Conservation (phyloP, 2,797 vertebrate species). For the Melanotaenia maccullochi region DNA sequence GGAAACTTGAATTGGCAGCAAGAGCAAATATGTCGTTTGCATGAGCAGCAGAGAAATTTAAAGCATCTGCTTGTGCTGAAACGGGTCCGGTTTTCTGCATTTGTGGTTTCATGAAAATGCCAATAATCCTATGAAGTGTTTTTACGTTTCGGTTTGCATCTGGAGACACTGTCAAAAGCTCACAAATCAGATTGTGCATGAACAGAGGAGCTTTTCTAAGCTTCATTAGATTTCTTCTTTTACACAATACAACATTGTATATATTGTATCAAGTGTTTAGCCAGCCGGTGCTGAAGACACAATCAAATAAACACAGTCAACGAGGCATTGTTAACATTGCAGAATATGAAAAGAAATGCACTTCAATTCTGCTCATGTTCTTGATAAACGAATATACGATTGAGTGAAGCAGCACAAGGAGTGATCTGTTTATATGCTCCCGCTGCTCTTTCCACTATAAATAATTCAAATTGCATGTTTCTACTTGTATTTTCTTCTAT, state of each 20-base stretch:
- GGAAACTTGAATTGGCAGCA: background rate
- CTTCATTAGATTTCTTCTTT: conserved; percentile 43
- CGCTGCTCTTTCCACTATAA: conserved; percentile 1
- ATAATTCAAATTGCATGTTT: background rate
- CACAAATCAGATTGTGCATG: conserved; percentile 39
- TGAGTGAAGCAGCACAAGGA: conserved; percentile 17
- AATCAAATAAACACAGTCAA: conserved; percentile 44
- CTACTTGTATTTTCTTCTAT: background rate
- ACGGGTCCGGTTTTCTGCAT: conserved; percentile 17
- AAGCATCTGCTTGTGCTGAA: background rate
- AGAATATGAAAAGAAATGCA: conserved; percentile 40
- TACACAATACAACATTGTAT: conserved; percentile 61
- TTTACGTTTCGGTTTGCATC: conserved; percentile 12
- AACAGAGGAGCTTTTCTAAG: conserved; percentile 47
- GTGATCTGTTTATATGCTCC: background rate
- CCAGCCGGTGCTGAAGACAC: conserved; percentile 27
- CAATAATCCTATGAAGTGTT: conserved; percentile 26
- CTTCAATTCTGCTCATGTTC: conserved; percentile 30
- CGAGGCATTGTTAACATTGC: conserved; percentile 39
- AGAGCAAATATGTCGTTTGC: conserved; percentile 3
- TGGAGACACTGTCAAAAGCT: conserved; percentile 27
- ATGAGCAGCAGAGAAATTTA: conserved; percentile 11
- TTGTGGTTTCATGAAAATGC: conserved; percentile 39
- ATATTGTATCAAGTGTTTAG: conserved; percentile 39
- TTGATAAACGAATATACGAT: conserved; percentile 23